A percentile compares a stretch with the other conserved stretches of the same genome.
Evolutionary conservation across 2,113 vertebrate species (phyloP).

Genomic region (Rhinoptilus africanus): DNA sequence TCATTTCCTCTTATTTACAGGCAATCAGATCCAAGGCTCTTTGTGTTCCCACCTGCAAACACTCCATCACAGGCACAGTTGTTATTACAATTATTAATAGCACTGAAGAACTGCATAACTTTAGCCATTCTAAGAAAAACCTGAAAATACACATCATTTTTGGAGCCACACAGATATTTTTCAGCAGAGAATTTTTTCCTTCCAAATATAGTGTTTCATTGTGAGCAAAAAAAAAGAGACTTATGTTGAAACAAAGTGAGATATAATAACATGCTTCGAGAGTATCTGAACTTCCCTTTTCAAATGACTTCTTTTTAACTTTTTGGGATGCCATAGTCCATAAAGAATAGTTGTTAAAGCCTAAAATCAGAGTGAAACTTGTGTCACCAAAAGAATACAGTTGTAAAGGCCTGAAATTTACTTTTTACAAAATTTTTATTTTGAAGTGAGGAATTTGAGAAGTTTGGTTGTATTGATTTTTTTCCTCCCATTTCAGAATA

Average conservation of each 20-base stretch:
- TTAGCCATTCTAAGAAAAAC: background rate
- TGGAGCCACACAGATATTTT: background rate
- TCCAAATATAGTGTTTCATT: background rate
- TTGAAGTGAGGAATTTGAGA: background rate
- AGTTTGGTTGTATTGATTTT: background rate
- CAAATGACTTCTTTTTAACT: background rate
- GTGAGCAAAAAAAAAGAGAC: background rate
- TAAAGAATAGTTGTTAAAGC: background rate
- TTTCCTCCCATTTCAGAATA: background rate
- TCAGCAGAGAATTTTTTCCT: background rate
- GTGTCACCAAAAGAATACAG: background rate
- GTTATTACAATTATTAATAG: background rate
- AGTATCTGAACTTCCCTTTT: background rate
- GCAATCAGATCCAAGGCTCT: background rate
- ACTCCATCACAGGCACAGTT: background rate
- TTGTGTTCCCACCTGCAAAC: background rate
- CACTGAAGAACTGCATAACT: background rate
- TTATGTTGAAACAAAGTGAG: background rate
- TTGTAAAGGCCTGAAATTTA: background rate
- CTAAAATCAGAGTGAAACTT: background rate
- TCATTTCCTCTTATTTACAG: slow-evolving; percentile 12
- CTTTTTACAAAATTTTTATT: background rate
- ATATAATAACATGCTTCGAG: background rate
- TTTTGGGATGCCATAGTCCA: background rate
- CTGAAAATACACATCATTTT: background rate